Conservation (phyloP, 2,888 invertebrate species). For the Cerastis leucographa region DNA sequence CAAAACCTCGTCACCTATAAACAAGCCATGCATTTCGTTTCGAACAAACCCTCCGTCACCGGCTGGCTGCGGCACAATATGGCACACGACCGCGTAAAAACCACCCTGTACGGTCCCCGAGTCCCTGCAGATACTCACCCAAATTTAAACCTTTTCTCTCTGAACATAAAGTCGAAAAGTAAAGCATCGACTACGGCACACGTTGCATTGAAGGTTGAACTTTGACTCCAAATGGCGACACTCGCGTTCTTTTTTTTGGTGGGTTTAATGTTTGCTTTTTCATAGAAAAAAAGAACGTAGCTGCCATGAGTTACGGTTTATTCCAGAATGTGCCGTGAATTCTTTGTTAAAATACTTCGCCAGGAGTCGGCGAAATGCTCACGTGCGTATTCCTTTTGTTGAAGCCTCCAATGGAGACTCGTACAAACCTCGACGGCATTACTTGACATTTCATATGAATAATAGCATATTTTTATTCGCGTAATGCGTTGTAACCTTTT, state of each 20-base stretch:
- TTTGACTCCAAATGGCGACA: slow-evolving; percentile 79
- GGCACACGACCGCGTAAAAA: slow-evolving; percentile 80
- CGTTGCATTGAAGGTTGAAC: slow-evolving; percentile 81
- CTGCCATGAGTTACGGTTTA: slow-evolving; percentile 64
- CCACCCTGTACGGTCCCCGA: slow-evolving; percentile 67
- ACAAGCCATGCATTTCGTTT: slow-evolving; percentile 76
- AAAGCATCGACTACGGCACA: slow-evolving; percentile 50
- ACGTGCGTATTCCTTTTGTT: slow-evolving; percentile 83
- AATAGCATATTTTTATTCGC: slow-evolving; percentile 72
- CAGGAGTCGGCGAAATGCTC: slow-evolving; percentile 77
- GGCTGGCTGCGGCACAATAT: slow-evolving; percentile 75
- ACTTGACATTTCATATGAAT: slow-evolving; percentile 78
- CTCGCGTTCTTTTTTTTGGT: slow-evolving; percentile 76
- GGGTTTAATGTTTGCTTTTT: slow-evolving; percentile 57
- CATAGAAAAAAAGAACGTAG: slow-evolving; percentile 68
- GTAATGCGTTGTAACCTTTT: slow-evolving; percentile 70
- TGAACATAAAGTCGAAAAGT: slow-evolving; percentile 67
- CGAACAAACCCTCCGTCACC: slow-evolving; percentile 70
- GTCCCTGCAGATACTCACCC: slow-evolving; percentile 54
- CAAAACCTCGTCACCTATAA: slow-evolving; percentile 83
- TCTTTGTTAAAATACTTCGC: slow-evolving; percentile 74
- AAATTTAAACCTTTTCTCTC: slow-evolving; percentile 73
- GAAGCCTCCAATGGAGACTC: slow-evolving; percentile 68
- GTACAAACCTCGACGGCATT: slow-evolving; percentile 69
- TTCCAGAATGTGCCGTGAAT: slow-evolving; percentile 58